Percentiles rank a stretch among this genome's conserved stretches.
These are phyloP conservation scores for Callopanchax toddi DNA, from an alignment of 2,113 vertebrate genomes.

Conservation along the genomic window DNA sequence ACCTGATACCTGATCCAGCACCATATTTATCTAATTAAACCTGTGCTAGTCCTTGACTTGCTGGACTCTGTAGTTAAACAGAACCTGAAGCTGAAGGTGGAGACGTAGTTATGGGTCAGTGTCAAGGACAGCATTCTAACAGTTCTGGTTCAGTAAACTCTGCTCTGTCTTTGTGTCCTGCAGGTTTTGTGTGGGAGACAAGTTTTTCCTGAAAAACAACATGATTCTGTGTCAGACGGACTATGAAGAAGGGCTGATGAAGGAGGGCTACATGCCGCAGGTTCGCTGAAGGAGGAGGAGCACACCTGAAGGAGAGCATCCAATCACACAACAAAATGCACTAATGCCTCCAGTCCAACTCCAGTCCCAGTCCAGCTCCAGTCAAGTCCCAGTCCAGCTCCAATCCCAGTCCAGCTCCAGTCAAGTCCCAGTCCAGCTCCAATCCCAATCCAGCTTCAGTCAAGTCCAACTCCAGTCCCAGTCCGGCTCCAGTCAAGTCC, in stretches of 20 bases:
- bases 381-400: conserved; percentile 73
- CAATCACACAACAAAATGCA: conserved; percentile 84
- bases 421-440: too few relatives aligned
- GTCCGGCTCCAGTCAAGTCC: too few relatives aligned
- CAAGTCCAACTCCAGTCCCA: too few relatives aligned
- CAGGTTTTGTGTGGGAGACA: conserved; percentile 99
- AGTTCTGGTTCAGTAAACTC: conserved; percentile 28
- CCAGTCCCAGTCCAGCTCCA: conserved; percentile 74
- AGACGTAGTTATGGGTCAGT: too few relatives aligned
- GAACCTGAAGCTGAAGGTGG: too few relatives aligned
- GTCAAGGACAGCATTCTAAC: too few relatives aligned
- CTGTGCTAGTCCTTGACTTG: too few relatives aligned
- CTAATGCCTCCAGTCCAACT: conserved; percentile 84
- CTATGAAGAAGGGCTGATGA: conserved; percentile 99
- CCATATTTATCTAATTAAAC: too few relatives aligned
- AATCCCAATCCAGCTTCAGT: too few relatives aligned
- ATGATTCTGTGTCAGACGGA: conserved; percentile 99
- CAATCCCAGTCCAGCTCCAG: too few relatives aligned
- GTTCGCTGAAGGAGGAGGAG: conserved; percentile 87
- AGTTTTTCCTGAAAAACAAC: conserved; percentile 99
- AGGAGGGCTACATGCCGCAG: conserved; percentile 96
- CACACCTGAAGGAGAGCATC: conserved; percentile 62
- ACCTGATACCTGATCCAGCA: too few relatives aligned
- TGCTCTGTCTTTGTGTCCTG: conserved; percentile 43
- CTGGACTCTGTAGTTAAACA: too few relatives aligned